Conservation (phyloP, 2,888 invertebrate genomes). For the Ametastegia equiseti region DNA sequence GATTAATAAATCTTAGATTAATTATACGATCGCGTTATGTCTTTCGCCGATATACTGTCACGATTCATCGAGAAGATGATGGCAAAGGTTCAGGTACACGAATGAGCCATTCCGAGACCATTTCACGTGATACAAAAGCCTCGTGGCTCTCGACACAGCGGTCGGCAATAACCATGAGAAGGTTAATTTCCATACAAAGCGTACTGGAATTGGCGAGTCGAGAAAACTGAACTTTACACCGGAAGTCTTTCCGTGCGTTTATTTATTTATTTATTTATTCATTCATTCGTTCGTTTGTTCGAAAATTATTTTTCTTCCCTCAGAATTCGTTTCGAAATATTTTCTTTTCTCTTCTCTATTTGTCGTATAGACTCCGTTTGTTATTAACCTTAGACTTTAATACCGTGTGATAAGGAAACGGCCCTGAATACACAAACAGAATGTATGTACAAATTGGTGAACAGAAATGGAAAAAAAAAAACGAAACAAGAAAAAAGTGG, state of each 20-base stretch:
- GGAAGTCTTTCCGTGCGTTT: neutral
- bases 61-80: constrained; percentile 2
- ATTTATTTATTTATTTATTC: neutral
- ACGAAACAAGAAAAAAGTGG: neutral
- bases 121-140: neutral
- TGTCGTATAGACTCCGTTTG: neutral
- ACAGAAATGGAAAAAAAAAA: no score
- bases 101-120: neutral
- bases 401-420: neutral
- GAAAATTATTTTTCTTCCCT: neutral
- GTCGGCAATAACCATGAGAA: neutral
- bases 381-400: neutral
- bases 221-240: neutral
- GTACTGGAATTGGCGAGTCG: constrained; percentile 10
- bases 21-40: constrained; percentile 27
- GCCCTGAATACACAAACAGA: neutral
- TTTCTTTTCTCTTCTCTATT: neutral
- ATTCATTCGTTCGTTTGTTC: neutral
- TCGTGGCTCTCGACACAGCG: neutral
- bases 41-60: neutral
- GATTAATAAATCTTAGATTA: constrained; percentile 28
- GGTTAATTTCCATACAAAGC: constrained; percentile 32
- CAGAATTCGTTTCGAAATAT: neutral
- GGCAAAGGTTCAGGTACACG: neutral
- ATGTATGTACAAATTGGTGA: neutral